Base-by-base conservation (phyloP, 2,888 invertebrate genomes). In the Isoperla grammatica region DNA sequence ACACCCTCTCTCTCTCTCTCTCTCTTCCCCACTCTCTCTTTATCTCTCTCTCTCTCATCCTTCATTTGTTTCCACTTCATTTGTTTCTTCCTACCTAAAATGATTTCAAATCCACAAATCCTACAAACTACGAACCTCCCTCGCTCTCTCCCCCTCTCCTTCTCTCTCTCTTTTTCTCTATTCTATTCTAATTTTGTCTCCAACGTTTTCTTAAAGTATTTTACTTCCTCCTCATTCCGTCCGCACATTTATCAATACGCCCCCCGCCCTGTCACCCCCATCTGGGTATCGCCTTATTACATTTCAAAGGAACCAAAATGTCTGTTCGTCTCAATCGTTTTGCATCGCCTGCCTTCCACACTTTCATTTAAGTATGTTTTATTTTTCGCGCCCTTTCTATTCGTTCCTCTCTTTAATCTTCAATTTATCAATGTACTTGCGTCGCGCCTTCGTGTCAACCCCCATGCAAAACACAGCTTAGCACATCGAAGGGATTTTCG, bases 271-370 rank as follows among this genome's bases (percentile, higher is more conserved):
- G 17, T 9, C 45, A 15, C 17, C 45, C 45, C 15, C 29, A 29
- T 29, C 29, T 29, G 29, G 29, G 29, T 29, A 45, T 19, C 45
- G 19, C 45, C 45, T 45, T 45, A 45, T 45, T 45, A 45, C 45
- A 13, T 45, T 45, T 45, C 45, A 45, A 45, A 45, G 45, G 45
- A 45, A 15, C 15, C 19, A 45, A 45, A 45, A 45, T 45, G 45
- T 15, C 17, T 45, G 45, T 45, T 45, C 45, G 9, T 19, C 45
- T 19, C 17, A n/a, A 45, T 19, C 15, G 15, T 19, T 13, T 19
- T 45, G 15, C 45, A 11, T 15, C 9, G 12, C 45, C 19, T 15
- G 17, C 45, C 15, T 45, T 45, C 15, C 45, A 45, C 45, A 45
- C 45, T 45, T 45, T 29, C 29, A 29, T 29, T 29, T 29, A 8